Conservation (phyloP, 1,140 invertebrate genomes). For the Papilio machaon region DNA sequence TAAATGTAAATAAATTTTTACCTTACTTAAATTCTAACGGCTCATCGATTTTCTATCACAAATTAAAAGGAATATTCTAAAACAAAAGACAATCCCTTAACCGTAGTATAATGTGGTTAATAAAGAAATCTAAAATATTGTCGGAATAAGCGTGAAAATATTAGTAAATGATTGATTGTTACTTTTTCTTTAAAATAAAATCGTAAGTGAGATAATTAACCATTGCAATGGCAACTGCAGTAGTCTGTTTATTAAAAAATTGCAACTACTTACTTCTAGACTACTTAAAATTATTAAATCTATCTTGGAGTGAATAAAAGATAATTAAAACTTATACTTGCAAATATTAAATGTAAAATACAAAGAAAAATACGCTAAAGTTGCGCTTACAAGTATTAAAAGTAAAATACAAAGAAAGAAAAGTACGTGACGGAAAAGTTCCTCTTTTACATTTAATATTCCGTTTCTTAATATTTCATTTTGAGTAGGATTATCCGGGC, state of each 20-base stretch:
- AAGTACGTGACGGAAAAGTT: slow-evolving; percentile 28
- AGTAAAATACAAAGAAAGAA: slow-evolving; percentile 26
- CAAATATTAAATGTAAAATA: slow-evolving; percentile 23
- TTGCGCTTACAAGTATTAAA: slow-evolving; percentile 25
- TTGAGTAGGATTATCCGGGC: slow-evolving; percentile 31
- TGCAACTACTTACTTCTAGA: background rate
- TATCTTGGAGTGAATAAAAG: slow-evolving; percentile 11
- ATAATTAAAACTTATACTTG: slow-evolving; percentile 17
- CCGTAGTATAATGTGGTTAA: no score
- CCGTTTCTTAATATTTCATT: slow-evolving; percentile 35
- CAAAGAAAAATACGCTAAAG: slow-evolving; percentile 26
- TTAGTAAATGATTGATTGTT: no score
- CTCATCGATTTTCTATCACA: no score
- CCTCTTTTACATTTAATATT: slow-evolving; percentile 32
- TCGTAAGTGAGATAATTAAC: background rate
- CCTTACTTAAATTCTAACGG: no score
- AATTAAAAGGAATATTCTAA: no score
- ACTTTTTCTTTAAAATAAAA: background rate
- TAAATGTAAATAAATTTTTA: no score
- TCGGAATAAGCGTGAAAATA: no score
- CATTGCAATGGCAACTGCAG: background rate
- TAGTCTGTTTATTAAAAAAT: background rate
- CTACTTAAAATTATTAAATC: slow-evolving; percentile 28
- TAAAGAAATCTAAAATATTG: no score
- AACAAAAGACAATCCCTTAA: no score